Evolutionary conservation across 2,113 vertebrate genomes (phyloP), one percentile per base, ranked within the genome.

Genomic region (Agelaius phoeniceus): DNA sequence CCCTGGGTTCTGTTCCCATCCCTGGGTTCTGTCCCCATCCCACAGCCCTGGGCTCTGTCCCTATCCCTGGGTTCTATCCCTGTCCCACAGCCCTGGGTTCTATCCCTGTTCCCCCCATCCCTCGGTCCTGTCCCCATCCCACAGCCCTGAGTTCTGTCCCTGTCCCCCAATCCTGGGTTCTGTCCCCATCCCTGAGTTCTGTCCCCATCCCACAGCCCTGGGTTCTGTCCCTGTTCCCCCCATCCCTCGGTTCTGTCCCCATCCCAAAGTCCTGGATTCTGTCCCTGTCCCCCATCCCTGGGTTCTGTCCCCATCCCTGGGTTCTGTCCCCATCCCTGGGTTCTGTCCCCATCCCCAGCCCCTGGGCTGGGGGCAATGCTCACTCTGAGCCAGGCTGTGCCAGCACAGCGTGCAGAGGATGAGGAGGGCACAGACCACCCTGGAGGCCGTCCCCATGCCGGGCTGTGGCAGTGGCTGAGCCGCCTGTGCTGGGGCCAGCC

Each of bases 381-480:
- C 26, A 96, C 95, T 94, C 82, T 96, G 94, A 8, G 95, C 85
- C 78, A 11, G 54, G 88, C 85, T 58, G 74, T 48, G 74, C 66
- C 49, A 73, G 84, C 85, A 91, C 44, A 97, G 63, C 2, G 3
- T 7, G 3, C 15, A 1, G 31, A 96, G 84, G 84, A 97, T 57
- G 73, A 97, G 74, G 87, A 94, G 22, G 65, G 37, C 0, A 0
- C 63, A 89, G 31, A 11, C 3, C 37, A 46, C 6, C 3, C 39
- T 1, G 6, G 10, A 3, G 1, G 63, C n/a, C 41, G 74, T 91
- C 5, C 3, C 54, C 95, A 95, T 96, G 58, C 31, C 0, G 41
- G 46, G 27, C 43, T n/a, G 72, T 6, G 1, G 67, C 65, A 0
- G 74, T 61, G 84, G 48, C 84, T 24, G 74, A 71, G 57, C 74